Conservation (phyloP, 2,797 vertebrate genomes). For the Zalophus californianus region DNA sequence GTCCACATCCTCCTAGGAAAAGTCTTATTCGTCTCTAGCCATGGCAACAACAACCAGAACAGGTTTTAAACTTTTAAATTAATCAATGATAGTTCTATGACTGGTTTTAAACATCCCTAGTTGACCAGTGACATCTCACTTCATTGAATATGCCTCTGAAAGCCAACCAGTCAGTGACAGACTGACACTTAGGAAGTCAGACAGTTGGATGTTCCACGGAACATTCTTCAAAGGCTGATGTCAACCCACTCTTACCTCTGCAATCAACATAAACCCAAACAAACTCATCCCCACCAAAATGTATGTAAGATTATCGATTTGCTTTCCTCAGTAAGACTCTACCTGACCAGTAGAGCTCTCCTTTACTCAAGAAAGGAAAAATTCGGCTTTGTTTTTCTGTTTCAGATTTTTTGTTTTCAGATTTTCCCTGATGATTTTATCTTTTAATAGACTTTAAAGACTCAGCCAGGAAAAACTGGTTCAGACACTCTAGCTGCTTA, state of each 20-base stretch:
- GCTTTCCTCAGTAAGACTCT: not conserved
- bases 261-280: not conserved
- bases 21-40: not conserved
- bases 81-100: not conserved
- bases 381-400: not conserved
- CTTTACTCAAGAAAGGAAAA: not conserved
- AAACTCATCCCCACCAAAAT: not conserved
- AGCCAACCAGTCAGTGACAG: not conserved
- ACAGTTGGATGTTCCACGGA: not conserved
- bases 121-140: not conserved
- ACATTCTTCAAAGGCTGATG: not conserved
- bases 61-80: conserved; percentile 44
- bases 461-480: not conserved
- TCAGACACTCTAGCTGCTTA: not conserved
- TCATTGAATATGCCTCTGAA: not conserved
- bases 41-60: not conserved
- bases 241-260: not conserved
- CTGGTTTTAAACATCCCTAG: not conserved
- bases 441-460: not conserved
- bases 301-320: not conserved
- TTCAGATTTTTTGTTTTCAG: not conserved
- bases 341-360: not conserved
- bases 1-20: not conserved
- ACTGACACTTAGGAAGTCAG: not conserved
- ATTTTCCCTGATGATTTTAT: not conserved